Base-by-base conservation (phyloP, 2,888 invertebrate species). In the Phyllotreta striolata region DNA sequence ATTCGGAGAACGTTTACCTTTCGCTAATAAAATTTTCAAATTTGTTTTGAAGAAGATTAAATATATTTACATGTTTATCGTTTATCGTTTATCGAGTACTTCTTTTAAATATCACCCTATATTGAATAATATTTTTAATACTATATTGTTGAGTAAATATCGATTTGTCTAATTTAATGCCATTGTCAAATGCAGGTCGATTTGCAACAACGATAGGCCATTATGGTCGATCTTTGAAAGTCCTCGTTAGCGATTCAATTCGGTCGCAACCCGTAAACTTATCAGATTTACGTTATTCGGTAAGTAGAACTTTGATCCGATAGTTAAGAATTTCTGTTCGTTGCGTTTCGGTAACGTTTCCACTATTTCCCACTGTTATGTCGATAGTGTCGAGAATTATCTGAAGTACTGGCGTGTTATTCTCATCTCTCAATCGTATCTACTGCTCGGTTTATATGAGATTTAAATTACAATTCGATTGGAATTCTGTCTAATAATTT, bases 381-480 rank as follows among this genome's bases (percentile, higher is more conserved):
- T 6, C 14, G 55, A 55, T 34, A 40, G 24, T 24, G 43, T 41
- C 41, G 41, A 37, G 43, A 59, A 49, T 62, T 55, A 55, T 55
- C 55, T 41, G 6, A 46, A 14, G 58, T 38, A 41, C 40, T 38
- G 12, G 51, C 14, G 46, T 52, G 55, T 34, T 62, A 44, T 51
- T 62, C 43, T 62, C 55, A 34, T 41, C n/a, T 52, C 38, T 44
- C 38, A 70, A 73, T 71, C 66, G 69, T 68, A 70, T 73, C 72
- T 66, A 71, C 64, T 68, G 64, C 67, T 69, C 66, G 67, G 66
- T 70, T 74, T 73, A 71, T 71, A 68, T 61, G 70, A 44, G 72
- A 73, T 71, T 74, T 72, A 73, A 73, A 73, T 72, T 73, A 72
- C 70, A 66, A 63, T 74, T 73, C 73, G 71, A 74, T 74, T 73